Evolutionary conservation across 2,888 invertebrate species (phyloP).

Genomic region (Barypeithes pellucidus): DNA sequence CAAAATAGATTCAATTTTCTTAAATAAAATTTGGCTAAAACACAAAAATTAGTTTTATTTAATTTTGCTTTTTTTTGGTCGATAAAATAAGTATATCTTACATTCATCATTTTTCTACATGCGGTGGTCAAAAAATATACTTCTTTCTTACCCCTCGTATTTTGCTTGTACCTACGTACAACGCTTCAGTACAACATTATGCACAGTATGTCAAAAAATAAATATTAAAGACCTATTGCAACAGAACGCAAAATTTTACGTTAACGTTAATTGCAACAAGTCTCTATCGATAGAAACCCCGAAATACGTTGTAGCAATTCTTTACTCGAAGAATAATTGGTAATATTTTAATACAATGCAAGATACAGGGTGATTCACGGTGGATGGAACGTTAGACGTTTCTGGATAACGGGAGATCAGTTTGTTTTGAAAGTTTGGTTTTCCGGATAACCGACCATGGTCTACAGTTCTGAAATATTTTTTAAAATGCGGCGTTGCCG

Average conservation of each 20-base stretch:
- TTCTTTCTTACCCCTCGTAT: constrained; percentile 8
- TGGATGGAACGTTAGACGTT: too few species aligned
- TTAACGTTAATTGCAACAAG: neutral
- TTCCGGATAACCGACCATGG: too few species aligned
- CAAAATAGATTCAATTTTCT: constrained; percentile 28
- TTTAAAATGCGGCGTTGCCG: too few species aligned
- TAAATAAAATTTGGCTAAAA: constrained; percentile 29
- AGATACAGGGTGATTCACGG: too few species aligned
- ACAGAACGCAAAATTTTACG: neutral
- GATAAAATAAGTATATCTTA: constrained; percentile 28
- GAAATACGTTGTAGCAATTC: neutral
- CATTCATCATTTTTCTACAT: constrained; percentile 24
- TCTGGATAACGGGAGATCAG: too few species aligned
- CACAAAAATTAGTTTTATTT: constrained; percentile 12
- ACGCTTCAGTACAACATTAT: too few species aligned
- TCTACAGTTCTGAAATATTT: too few species aligned
- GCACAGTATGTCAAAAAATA: constrained; percentile 31
- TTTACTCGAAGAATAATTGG: neutral
- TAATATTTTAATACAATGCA: too few species aligned
- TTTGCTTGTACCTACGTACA: constrained; percentile 20
- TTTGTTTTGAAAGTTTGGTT: too few species aligned
- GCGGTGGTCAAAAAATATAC: constrained; percentile 40
- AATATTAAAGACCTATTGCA: constrained; percentile 21
- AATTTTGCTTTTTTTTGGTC: constrained; percentile 26
- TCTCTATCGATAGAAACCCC: neutral